Conservation (phyloP, 2,113 vertebrate species). For the Stegostoma tigrinum region DNA sequence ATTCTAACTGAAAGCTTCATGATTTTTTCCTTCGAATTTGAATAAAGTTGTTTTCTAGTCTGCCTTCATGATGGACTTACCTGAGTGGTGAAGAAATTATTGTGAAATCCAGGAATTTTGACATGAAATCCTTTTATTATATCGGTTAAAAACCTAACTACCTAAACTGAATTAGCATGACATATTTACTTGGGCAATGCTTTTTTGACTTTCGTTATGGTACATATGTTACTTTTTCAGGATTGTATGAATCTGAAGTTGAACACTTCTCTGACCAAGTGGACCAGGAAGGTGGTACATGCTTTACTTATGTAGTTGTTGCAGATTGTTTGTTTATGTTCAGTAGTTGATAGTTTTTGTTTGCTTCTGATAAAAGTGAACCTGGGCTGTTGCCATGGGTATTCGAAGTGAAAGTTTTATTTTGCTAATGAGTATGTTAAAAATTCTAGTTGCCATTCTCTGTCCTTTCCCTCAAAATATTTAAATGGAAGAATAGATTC, state of each 20-base stretch:
- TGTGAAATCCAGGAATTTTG: neutral
- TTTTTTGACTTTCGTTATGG: neutral
- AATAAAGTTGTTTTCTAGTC: neutral
- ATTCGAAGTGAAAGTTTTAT: neutral
- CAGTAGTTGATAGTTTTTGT: neutral
- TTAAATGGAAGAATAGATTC: neutral
- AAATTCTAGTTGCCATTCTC: neutral
- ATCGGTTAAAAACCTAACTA: neutral
- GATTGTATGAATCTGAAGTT: neutral
- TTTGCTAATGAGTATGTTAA: neutral
- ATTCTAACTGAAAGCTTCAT: neutral
- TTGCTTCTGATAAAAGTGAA: neutral
- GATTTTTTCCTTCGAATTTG: neutral
- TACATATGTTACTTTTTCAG: neutral
- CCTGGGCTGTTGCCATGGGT: neutral
- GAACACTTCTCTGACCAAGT: constrained; percentile 28
- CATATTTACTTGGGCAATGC: neutral
- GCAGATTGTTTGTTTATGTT: neutral
- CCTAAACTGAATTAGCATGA: neutral
- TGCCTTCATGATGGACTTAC: neutral
- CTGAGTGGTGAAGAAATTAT: neutral
- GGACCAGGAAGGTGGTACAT: constrained; percentile 1
- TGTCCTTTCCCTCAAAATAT: neutral
- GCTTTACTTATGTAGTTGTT: neutral
- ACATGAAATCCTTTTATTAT: neutral